Evolutionary conservation across 64 coral and sea anemone genomes (phyloP).

Genomic region (Stichodactyla helianthus): DNA sequence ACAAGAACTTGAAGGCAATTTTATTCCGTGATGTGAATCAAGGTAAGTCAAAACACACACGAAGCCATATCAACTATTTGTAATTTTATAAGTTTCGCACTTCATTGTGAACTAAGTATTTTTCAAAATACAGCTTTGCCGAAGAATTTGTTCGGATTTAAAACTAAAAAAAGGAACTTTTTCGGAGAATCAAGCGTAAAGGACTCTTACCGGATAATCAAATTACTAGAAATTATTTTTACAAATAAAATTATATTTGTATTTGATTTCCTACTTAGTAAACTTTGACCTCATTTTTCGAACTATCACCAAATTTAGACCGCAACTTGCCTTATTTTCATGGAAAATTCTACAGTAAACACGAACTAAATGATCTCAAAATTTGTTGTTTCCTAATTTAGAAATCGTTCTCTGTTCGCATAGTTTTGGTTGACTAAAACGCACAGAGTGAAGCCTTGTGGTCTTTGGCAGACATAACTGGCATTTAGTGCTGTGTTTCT

Average conservation of each 20-base stretch:
- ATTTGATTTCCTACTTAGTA: not conserved
- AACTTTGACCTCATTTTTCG: not conserved
- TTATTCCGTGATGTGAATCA: not conserved
- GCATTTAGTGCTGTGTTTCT: not conserved
- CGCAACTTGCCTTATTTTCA: not conserved
- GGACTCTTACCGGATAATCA: not conserved
- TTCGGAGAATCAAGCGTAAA: not conserved
- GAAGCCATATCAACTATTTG: not conserved
- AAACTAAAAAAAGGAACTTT: not conserved
- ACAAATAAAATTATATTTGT: conserved; percentile 7
- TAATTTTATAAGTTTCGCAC: not conserved
- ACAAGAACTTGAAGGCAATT: not conserved
- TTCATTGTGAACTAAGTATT: not conserved
- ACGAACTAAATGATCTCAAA: not conserved
- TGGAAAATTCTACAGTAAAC: not conserved
- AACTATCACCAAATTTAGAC: not conserved
- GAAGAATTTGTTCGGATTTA: not conserved
- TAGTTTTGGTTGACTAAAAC: not conserved
- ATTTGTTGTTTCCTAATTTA: not conserved
- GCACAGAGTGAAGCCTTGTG: not conserved
- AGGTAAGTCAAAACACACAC: conserved; percentile 1
- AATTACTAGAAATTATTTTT: conserved; percentile 5
- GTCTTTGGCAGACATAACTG: not conserved
- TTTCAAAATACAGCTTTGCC: not conserved
- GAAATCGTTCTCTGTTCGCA: not conserved